Percentiles rank a stretch among this genome's conserved stretches.
Conservation (phyloP, 2,888 invertebrate species). For the Orthosia gracilis region DNA sequence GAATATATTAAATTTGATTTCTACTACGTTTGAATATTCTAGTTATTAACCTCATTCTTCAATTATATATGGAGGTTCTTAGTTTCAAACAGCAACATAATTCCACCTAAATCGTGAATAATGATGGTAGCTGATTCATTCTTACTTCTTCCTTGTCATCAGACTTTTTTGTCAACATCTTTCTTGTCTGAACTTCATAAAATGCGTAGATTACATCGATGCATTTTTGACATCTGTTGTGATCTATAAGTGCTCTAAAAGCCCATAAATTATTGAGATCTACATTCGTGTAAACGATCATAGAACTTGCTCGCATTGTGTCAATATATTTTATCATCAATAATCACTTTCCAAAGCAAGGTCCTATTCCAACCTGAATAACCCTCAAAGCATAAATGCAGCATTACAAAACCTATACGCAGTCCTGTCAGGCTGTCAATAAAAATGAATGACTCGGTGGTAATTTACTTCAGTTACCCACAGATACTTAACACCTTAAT, state of each 20-base stretch:
- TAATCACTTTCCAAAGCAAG: conserved; percentile 2
- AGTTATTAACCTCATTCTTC: not conserved
- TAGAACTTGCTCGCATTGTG: not conserved
- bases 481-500: conserved; percentile 50
- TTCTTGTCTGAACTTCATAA: not conserved
- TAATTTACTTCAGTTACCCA: conserved; percentile 53
- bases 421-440: conserved; percentile 56
- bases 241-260: too few relatives aligned
- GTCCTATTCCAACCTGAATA: conserved; percentile 17
- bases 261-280: not conserved
- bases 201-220: too few relatives aligned
- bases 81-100: too few relatives aligned
- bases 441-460: conserved; percentile 48
- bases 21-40: not conserved
- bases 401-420: conserved; percentile 24
- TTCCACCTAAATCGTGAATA: too few relatives aligned
- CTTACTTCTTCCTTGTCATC: not conserved
- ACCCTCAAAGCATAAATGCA: conserved; percentile 1
- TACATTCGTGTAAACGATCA: too few relatives aligned
- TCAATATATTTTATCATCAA: not conserved
- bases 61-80: too few relatives aligned
- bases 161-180: too few relatives aligned
- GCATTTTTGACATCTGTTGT: not conserved
- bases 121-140: too few relatives aligned
- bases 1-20: conserved; percentile 4